These are phyloP conservation scores for Mythimna ferrago DNA, from an alignment of 2,888 invertebrate species.

Conservation along the genomic window DNA sequence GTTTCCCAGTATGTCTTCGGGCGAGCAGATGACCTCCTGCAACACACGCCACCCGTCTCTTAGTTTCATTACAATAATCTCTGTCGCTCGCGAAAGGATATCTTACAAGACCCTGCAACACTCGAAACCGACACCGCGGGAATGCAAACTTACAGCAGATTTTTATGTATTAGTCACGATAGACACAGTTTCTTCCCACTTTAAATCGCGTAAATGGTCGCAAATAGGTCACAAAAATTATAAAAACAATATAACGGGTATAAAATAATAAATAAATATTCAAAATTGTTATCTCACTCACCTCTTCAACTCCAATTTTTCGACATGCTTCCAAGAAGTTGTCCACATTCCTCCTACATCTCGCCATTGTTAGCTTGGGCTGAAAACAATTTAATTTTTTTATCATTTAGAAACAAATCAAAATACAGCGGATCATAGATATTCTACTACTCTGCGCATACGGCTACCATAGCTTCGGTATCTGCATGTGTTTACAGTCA, in stretches of 20 bases:
- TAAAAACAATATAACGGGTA: background rate
- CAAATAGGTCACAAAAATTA: conserved; percentile 5
- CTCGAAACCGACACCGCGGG: conserved; percentile 71
- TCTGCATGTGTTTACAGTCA: too few species aligned
- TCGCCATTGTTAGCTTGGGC: conserved; percentile 98
- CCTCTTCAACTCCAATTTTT: conserved; percentile 98
- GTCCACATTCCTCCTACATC: conserved; percentile 98
- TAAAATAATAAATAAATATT: background rate
- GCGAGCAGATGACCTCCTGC: conserved; percentile 93
- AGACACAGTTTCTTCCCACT: conserved; percentile 14
- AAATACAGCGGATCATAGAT: too few species aligned
- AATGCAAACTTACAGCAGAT: conserved; percentile 21
- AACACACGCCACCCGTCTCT: conserved; percentile 91
- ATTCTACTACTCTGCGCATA: too few species aligned
- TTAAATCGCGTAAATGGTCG: conserved; percentile 11
- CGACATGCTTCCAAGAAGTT: conserved; percentile 98
- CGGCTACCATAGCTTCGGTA: too few species aligned
- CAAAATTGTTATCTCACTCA: conserved; percentile 85
- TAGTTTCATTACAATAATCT: conserved; percentile 76
- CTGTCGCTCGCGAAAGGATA: conserved; percentile 81
- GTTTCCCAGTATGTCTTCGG: conserved; percentile 90
- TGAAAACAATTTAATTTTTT: conserved; percentile 73
- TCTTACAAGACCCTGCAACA: conserved; percentile 84
- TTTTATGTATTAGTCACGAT: conserved; percentile 25
- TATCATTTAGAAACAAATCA: too few species aligned